These are phyloP conservation scores for Rhinoderma darwinii DNA, from an alignment of 2,113 vertebrate genomes.

Conservation along the genomic window DNA sequence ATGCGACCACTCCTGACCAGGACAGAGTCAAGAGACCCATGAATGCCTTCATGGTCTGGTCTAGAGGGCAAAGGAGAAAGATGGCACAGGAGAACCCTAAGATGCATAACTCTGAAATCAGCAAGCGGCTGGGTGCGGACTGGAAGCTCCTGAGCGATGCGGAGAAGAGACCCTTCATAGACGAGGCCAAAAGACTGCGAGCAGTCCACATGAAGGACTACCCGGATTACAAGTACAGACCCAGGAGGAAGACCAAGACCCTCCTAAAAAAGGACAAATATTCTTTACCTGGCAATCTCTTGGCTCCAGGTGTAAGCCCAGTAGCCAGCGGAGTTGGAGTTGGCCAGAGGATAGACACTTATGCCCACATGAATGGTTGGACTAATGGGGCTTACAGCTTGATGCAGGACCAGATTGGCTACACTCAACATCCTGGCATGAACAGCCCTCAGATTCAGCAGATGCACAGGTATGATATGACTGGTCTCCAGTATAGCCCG, in stretches of 20 bases:
- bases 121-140: slow-evolving; percentile 94
- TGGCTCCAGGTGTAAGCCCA: slow-evolving; percentile 81
- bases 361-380: slow-evolving; percentile 97
- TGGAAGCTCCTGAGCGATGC: slow-evolving; percentile 97
- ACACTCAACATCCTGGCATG: slow-evolving; percentile 92
- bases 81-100: slow-evolving; percentile 99
- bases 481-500: slow-evolving; percentile 92
- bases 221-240: slow-evolving; percentile 99
- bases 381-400: slow-evolving; percentile 95
- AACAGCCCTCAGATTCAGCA: slow-evolving; percentile 92
- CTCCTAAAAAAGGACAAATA: slow-evolving; percentile 99
- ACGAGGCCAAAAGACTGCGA: slow-evolving; percentile 95
- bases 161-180: slow-evolving; percentile 97
- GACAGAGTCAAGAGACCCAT: slow-evolving; percentile 96
- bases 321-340: slow-evolving; percentile 88
- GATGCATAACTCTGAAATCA: slow-evolving; percentile 99
- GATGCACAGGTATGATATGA: slow-evolving; percentile 98
- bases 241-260: slow-evolving; percentile 98
- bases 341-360: slow-evolving; percentile 94
- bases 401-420: slow-evolving; percentile 95
- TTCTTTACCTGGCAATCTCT: slow-evolving; percentile 87
- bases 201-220: slow-evolving; percentile 99
- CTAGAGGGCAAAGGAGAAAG: slow-evolving; percentile 92
- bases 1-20: slow-evolving; percentile 78
- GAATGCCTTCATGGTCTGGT: slow-evolving; percentile 99